phyloP scores from a whole-genome alignment of 2,797 vertebrate species.

The Sphaeramia orbicularis region DNA sequence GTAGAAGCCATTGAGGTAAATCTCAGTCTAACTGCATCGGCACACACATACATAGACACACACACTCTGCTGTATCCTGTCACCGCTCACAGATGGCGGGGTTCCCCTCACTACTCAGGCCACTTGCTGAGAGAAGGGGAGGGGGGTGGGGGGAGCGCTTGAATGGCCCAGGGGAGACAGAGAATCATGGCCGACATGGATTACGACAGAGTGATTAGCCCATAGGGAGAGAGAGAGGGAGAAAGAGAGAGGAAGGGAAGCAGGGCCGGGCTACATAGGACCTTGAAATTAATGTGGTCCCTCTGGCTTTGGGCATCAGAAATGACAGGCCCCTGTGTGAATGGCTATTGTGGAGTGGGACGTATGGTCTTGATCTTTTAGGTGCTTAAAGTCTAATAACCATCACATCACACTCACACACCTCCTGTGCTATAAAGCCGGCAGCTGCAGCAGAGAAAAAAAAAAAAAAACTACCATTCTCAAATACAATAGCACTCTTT shows the following conservation, averaged over 20 bases:
- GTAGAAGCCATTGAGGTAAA: constrained; percentile 26
- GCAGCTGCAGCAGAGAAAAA: constrained; percentile 78
- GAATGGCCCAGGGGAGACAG: constrained; percentile 78
- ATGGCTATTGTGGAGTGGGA: constrained; percentile 65
- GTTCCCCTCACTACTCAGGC: constrained; percentile 83
- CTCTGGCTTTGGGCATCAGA: constrained; percentile 75
- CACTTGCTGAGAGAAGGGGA: constrained; percentile 80
- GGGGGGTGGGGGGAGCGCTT: constrained; percentile 59
- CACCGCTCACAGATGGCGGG: constrained; percentile 81
- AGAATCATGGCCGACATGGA: constrained; percentile 80
- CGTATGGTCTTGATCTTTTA: constrained; percentile 79
- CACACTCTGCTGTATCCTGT: constrained; percentile 54
- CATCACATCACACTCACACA: constrained; percentile 58
- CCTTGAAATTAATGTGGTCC: constrained; percentile 82
- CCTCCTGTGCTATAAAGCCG: constrained; percentile 69
- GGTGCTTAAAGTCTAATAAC: constrained; percentile 86
- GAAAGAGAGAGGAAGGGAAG: constrained; percentile 30
- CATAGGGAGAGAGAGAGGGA: constrained; percentile 34
- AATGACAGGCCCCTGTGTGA: constrained; percentile 72
- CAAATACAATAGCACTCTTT: constrained; percentile 77
- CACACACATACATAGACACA: constrained; percentile 16
- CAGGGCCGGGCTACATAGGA: constrained; percentile 59
- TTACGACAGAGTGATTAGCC: constrained; percentile 85
- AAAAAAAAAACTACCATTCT: constrained; percentile 72
- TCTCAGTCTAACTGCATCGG: constrained; percentile 20